A percentile compares a stretch with the other conserved stretches of the same genome.
Evolutionary conservation across 2,888 invertebrate genomes (phyloP).

Genomic region (Eledone cirrhosa): DNA sequence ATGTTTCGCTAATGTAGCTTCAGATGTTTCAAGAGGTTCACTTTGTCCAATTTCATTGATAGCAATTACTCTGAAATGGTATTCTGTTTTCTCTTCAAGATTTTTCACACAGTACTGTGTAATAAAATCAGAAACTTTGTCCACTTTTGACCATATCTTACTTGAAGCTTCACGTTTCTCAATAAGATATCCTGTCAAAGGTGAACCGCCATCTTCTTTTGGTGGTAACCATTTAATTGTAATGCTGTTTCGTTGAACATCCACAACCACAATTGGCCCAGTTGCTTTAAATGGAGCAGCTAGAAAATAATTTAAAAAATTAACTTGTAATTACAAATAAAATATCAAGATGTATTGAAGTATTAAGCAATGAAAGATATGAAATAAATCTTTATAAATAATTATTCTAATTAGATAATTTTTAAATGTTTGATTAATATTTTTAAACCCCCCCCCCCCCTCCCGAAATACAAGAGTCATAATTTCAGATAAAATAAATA

Average conservation of each 20-base stretch:
- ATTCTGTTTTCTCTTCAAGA: slow-evolving; percentile 77
- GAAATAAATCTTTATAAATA: too few relatives aligned
- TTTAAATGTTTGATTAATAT: too few relatives aligned
- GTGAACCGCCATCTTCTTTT: slow-evolving; percentile 58
- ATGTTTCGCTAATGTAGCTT: slow-evolving; percentile 46
- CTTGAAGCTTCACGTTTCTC: slow-evolving; percentile 47
- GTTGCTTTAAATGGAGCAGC: slow-evolving; percentile 40
- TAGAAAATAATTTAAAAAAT: background rate
- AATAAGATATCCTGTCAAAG: slow-evolving; percentile 52
- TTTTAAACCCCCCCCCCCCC: too few relatives aligned
- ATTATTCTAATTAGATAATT: too few relatives aligned
- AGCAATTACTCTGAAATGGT: slow-evolving; percentile 89
- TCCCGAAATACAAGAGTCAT: too few relatives aligned
- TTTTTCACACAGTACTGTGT: slow-evolving; percentile 42
- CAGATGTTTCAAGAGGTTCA: slow-evolving; percentile 72
- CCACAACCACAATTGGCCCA: slow-evolving; percentile 47
- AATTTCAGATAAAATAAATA: too few relatives aligned
- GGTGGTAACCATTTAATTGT: slow-evolving; percentile 54
- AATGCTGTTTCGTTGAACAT: slow-evolving; percentile 46
- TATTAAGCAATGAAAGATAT: too few relatives aligned
- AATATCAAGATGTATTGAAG: too few relatives aligned
- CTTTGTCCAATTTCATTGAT: slow-evolving; percentile 91
- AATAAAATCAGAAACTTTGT: slow-evolving; percentile 43
- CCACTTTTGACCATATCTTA: slow-evolving; percentile 53
- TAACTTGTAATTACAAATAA: too few relatives aligned